Evolutionary conservation across 2,888 invertebrate species (phyloP).

Genomic region (Allophyes oxyacanthae): DNA sequence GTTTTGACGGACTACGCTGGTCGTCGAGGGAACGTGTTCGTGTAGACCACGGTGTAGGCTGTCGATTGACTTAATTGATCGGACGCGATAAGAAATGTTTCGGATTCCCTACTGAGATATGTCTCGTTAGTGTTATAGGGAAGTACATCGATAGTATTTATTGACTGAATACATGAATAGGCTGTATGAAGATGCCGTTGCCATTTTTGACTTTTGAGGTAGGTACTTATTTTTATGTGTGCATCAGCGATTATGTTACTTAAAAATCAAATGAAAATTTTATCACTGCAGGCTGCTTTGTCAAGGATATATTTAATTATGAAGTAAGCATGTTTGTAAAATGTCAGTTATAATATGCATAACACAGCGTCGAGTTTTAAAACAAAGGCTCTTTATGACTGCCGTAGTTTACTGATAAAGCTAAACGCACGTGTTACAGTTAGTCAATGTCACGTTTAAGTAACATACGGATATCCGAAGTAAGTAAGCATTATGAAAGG

Average conservation of each 20-base stretch:
- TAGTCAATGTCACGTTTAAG: conserved; percentile 50
- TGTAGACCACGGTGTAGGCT: conserved; percentile 71
- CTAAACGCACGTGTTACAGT: conserved; percentile 50
- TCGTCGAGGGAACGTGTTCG: conserved; percentile 58
- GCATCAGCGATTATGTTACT: too few relatives aligned
- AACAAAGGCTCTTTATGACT: conserved; percentile 48
- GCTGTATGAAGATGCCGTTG: conserved; percentile 25
- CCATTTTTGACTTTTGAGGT: conserved; percentile 23
- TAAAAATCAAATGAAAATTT: too few relatives aligned
- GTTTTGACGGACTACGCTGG: conserved; percentile 56
- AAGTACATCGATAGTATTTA: conserved; percentile 40
- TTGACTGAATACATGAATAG: conserved; percentile 26
- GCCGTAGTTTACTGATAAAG: conserved; percentile 47
- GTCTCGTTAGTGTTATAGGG: conserved; percentile 35
- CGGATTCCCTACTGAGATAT: conserved; percentile 51
- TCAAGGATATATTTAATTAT: too few relatives aligned
- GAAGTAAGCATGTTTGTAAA: conserved; percentile 1
- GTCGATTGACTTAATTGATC: conserved; percentile 81
- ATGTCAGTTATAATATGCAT: conserved; percentile 25
- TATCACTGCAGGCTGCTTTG: background rate
- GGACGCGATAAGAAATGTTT: conserved; percentile 71
- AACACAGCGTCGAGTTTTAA: conserved; percentile 34
- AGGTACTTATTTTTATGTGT: background rate
- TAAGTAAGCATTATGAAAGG: conserved; percentile 5
- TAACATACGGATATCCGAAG: conserved; percentile 8